Conservation (phyloP, 37 sponge, comb jelly and placozoan genomes). For the Hormiphora californensis region DNA sequence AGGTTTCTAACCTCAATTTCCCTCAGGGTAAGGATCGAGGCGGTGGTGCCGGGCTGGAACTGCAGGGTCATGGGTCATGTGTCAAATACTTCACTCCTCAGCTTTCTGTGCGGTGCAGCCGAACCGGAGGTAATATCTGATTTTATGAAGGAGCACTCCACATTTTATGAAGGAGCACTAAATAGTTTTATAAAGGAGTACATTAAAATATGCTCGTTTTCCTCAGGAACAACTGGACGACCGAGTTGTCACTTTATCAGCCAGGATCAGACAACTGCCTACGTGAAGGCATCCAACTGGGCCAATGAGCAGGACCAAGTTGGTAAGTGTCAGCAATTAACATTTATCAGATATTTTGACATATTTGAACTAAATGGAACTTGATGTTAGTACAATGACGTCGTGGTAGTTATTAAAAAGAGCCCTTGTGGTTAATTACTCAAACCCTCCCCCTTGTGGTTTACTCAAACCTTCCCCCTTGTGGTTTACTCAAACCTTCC, state of each 20-base stretch:
- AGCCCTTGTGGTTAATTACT: no score
- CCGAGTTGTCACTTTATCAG: constrained; percentile 14
- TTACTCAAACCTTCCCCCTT: no score
- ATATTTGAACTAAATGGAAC: neutral
- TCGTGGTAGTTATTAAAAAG: no score
- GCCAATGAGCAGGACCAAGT: no score
- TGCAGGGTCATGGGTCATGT: neutral
- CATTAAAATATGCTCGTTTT: neutral
- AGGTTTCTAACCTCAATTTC: no score
- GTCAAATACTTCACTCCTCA: constrained; percentile 9
- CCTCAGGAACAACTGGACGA: neutral
- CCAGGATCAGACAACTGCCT: constrained; percentile 16
- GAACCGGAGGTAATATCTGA: no score
- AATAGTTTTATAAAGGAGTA: no score
- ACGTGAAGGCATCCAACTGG: neutral
- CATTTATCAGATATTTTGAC: neutral
- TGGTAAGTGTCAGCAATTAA: neutral
- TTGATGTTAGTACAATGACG: no score
- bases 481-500: no score
- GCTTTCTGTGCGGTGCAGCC: neutral
- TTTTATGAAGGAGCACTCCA: no score
- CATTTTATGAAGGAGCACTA: no score
- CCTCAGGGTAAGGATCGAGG: neutral
- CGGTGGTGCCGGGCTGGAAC: neutral
- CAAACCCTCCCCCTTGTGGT: no score